A percentile compares a stretch with the other conserved stretches of the same genome.
phyloP scores from a whole-genome alignment of 2,113 vertebrate genomes.

The Mirza zaza region DNA sequence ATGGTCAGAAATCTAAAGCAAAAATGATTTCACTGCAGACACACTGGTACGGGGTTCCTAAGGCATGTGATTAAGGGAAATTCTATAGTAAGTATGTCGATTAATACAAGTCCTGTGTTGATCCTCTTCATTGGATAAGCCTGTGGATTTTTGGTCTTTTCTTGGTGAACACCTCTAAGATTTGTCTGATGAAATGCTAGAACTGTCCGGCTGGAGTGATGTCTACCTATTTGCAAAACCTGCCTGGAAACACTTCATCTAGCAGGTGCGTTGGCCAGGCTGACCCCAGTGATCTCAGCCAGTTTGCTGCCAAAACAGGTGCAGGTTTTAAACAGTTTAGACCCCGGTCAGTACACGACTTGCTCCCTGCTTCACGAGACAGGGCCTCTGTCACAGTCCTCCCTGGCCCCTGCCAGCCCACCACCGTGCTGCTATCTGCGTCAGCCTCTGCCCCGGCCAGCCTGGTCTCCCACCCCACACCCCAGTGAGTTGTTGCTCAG shows the following conservation, averaged over 20 bases:
- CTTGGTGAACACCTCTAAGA: neutral
- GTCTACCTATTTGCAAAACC: neutral
- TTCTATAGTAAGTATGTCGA: too few species aligned
- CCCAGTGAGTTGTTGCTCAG: rapidly evolving
- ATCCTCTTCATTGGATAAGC: neutral
- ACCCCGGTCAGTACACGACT: neutral
- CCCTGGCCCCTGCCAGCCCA: rapidly evolving
- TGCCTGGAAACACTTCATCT: rapidly evolving
- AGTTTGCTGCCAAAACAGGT: rapidly evolving
- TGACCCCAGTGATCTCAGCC: neutral
- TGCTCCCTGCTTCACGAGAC: too few species aligned
- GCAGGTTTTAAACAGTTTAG: neutral
- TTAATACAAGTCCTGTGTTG: neutral
- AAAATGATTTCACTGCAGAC: neutral
- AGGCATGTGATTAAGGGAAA: neutral
- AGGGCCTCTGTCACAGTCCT: rapidly evolving
- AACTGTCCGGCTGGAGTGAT: neutral
- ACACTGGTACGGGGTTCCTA: neutral
- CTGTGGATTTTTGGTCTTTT: too few species aligned
- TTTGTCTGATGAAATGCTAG: neutral
- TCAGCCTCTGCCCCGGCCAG: neutral
- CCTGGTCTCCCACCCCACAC: rapidly evolving
- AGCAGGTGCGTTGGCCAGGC: neutral
- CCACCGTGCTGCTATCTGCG: rapidly evolving
- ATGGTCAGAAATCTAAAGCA: neutral